Evolutionary conservation across 2,113 vertebrate genomes (phyloP).

Genomic region (Herpetotheres cachinnans): DNA sequence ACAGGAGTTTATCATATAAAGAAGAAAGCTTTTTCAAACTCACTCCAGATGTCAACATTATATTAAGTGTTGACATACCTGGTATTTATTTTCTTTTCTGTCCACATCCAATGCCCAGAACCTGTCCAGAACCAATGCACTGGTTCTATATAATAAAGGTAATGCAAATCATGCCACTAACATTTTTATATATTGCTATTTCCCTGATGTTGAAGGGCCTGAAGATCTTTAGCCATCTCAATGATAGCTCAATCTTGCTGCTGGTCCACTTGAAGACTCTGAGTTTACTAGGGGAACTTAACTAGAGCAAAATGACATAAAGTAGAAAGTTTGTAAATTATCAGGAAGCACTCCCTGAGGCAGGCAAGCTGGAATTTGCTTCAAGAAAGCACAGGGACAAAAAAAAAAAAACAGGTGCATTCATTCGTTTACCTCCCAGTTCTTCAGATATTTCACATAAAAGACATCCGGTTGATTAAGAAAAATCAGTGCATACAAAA

Average conservation of each 20-base stretch:
- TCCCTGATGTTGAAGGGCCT: background rate
- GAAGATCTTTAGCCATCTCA: background rate
- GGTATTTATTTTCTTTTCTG: background rate
- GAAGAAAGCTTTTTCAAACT: background rate
- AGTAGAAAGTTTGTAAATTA: background rate
- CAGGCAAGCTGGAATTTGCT: background rate
- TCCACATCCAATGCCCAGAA: background rate
- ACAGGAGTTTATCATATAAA: background rate
- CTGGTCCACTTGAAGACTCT: background rate
- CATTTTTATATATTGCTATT: background rate
- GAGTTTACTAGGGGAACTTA: background rate
- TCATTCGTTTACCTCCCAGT: background rate
- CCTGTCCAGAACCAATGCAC: background rate
- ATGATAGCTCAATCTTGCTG: background rate
- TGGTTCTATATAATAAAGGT: background rate
- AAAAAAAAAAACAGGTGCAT: background rate
- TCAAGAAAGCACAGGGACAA: background rate
- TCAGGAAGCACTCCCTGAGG: background rate
- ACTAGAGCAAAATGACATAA: background rate
- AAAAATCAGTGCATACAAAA: background rate
- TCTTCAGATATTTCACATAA: background rate
- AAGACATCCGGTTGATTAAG: background rate
- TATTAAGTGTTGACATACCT: background rate
- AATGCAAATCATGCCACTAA: background rate
- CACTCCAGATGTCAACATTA: background rate